phyloP scores from a whole-genome alignment of 2,797 vertebrate genomes.

The Rhinogobio ventralis region DNA sequence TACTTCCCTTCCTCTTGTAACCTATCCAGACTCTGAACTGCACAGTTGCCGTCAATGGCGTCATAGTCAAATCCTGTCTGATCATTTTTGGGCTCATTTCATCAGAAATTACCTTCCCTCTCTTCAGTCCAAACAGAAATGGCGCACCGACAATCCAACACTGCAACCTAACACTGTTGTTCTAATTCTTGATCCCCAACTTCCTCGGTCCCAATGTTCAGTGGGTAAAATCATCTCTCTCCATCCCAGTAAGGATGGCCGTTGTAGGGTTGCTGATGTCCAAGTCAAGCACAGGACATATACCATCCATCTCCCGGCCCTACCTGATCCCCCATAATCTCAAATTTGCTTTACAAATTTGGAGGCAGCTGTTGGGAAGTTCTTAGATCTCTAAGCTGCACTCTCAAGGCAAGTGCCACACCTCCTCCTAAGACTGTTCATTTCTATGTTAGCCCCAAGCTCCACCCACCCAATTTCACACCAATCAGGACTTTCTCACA shows the following conservation, averaged over 20 bases:
- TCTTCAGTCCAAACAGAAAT: slow-evolving; percentile 8
- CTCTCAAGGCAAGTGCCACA: too few relatives aligned
- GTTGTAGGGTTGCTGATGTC: too few relatives aligned
- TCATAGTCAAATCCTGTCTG: neutral
- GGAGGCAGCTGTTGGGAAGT: too few relatives aligned
- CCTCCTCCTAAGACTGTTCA: too few relatives aligned
- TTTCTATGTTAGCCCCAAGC: too few relatives aligned
- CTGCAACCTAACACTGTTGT: neutral
- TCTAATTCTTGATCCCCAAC: neutral
- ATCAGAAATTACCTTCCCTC: neutral
- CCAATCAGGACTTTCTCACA: too few relatives aligned
- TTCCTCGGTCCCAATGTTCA: neutral
- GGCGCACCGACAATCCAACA: neutral
- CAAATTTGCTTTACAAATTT: too few relatives aligned
- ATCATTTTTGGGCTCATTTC: neutral
- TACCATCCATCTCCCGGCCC: too few relatives aligned
- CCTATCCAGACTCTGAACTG: neutral
- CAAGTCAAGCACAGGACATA: too few relatives aligned
- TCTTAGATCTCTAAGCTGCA: too few relatives aligned
- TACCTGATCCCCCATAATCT: too few relatives aligned
- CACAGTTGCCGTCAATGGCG: neutral
- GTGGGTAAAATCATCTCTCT: neutral
- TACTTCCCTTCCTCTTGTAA: neutral
- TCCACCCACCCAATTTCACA: too few relatives aligned
- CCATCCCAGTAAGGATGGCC: neutral